These are phyloP conservation scores for Pyrrhia umbra DNA, from an alignment of 2,888 invertebrate genomes.

Conservation along the genomic window DNA sequence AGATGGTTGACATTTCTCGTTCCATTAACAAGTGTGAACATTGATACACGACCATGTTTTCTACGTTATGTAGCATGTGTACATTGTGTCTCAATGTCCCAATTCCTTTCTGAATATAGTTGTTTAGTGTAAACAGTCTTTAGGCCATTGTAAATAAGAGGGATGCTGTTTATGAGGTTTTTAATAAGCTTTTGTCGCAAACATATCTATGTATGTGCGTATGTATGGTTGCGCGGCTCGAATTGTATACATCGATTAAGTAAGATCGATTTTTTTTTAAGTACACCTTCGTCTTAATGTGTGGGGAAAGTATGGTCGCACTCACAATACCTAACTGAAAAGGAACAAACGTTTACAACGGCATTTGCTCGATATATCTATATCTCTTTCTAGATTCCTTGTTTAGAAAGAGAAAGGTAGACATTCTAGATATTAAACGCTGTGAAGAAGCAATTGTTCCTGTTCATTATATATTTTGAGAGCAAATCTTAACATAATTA, in stretches of 20 bases:
- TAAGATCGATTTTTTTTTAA: constrained; percentile 62
- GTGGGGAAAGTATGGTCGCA: constrained; percentile 8
- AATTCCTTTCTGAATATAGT: constrained; percentile 80
- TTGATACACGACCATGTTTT: constrained; percentile 65
- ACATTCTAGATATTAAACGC: constrained; percentile 1
- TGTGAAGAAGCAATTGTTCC: neutral
- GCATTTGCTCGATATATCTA: constrained; percentile 1
- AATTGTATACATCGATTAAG: constrained; percentile 67
- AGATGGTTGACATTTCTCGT: constrained; percentile 39
- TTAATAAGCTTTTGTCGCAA: constrained; percentile 88
- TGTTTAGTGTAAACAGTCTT: constrained; percentile 71
- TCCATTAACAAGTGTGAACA: constrained; percentile 35
- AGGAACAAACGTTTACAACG: constrained; percentile 4
- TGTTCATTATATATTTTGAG: constrained; percentile 18
- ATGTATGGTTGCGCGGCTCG: constrained; percentile 75
- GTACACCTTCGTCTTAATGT: constrained; percentile 32
- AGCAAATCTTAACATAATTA: constrained; percentile 14
- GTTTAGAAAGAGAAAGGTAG: constrained; percentile 35
- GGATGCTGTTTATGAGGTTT: constrained; percentile 74
- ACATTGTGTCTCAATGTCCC: constrained; percentile 77
- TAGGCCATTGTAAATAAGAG: constrained; percentile 76
- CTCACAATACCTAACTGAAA: constrained; percentile 8
- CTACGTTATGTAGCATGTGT: constrained; percentile 74
- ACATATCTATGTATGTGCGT: constrained; percentile 85
- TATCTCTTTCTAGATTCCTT: constrained; percentile 25